Base-by-base conservation (phyloP, 1,140 invertebrate species). In the Capitella teleta region DNA sequence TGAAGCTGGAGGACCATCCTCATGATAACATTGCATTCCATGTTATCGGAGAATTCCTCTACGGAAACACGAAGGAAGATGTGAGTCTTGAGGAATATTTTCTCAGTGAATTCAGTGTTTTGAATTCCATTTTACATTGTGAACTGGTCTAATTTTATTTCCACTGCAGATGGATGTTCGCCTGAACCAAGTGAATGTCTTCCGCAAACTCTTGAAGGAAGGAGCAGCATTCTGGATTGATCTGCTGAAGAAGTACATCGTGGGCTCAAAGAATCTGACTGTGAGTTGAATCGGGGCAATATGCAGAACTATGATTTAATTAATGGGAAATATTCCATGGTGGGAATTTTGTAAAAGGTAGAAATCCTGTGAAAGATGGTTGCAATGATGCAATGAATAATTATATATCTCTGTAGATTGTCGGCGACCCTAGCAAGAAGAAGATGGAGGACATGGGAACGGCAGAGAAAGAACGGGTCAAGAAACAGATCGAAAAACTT, bases 1-100 rank as follows among this genome's bases (percentile, higher is more conserved):
- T 58, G 47, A 75, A 78, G 61, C 73, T 86, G 38, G 88, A 91
- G 72, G 83, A 79, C 21, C 76, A 77, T 52, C 86, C 87, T 1
- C 84, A 87, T 61, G 78, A 84, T 49, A 72, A 79, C 5, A 68
- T 90, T 28, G 82, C 85, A 2, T 82, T 80, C 61, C 78, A 81
- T 56, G 76, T 86, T 26, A 85, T 92, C 61, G 82, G 81, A 0
- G 85, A 92, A 66, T 80, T 85, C 56, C 71, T 93, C 18, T 91
- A 88, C 70, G 86, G 87, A 8, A 76, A 81, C 38, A 78, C 72
- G 18, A 77, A 82, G 52, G 68, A 81, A 55, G 84, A 87, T 70
- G 84, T 87, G 71, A 80, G 80, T n/a, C 18, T 23, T 38, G 21
- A 21, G 36, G 28, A 45, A 51, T 43, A 32, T 45, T 6, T 47